Base-by-base conservation (phyloP, 2,797 vertebrate genomes). In the Onychomys arenicola region DNA sequence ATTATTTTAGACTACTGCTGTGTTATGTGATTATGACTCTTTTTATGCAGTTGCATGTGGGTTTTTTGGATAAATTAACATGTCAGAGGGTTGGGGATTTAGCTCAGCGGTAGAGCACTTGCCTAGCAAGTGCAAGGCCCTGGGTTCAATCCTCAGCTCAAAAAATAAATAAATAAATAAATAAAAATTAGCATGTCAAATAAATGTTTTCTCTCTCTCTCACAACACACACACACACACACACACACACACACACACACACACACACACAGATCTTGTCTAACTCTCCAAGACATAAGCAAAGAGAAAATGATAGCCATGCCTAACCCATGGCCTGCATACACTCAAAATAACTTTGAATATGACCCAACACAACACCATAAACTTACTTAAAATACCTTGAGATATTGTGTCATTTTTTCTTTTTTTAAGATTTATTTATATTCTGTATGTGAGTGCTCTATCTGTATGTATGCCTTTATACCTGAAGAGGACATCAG, bases 241-340 rank as follows among this genome's bases (percentile, higher is more conserved):
- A 84, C 59, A 32, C 46, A 5, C 34, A 55, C 23, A 25, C 40
- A 2, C n/a, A 49, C 29, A 32, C 46, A 52, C 34, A 81, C 40
- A 84, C 59, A 32, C 46, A 5, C 34, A 55, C 23, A 25, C 40
- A 2, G 21, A 52, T 46, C 19, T 40, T 77, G 4, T 69, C 63
- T 82, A 87, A 34, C 19, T 73, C 57, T 71, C 29, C 21, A 71
- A 91, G n/a, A 59, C n/a, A 29, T 69, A 95, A 96, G 17, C 19
- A 76, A 16, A 61, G 4, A n/a, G 19, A 75, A 94, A 96, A 69
- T 76, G 86, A 97, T 83, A 49, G 32, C 57, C 19, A 49, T 55
- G 34, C 40, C 34, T 87, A 87, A 52, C 13, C 46, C 46, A 87
- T 7, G 49, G 25, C 43, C 63, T n/a, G 32, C 19, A 85, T 49